phyloP scores from a whole-genome alignment of 2,888 invertebrate species.

The Elysia crispata region DNA sequence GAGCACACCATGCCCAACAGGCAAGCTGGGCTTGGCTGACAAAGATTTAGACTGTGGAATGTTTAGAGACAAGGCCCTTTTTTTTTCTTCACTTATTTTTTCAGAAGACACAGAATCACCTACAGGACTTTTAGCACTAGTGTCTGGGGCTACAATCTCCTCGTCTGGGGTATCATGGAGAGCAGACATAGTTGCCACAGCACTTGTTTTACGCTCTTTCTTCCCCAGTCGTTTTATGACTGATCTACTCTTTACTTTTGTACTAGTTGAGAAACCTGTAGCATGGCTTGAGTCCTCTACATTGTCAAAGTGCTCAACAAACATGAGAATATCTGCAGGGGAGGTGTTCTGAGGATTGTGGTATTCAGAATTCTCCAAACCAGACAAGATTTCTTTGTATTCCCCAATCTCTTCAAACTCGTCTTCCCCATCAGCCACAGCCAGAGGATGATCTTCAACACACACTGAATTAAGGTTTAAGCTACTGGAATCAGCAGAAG shows the following conservation, averaged over 20 bases:
- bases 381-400: background rate
- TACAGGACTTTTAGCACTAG: background rate
- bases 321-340: slow-evolving; percentile 33
- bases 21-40: slow-evolving; percentile 1
- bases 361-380: slow-evolving; percentile 11
- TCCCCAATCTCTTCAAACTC: slow-evolving; percentile 44
- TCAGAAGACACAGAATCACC: background rate
- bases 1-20: slow-evolving; percentile 34
- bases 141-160: slow-evolving; percentile 18
- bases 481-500: too few relatives aligned
- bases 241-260: slow-evolving; percentile 44
- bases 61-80: background rate
- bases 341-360: slow-evolving; percentile 10
- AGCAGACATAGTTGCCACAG: slow-evolving; percentile 49
- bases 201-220: slow-evolving; percentile 45
- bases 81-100: background rate
- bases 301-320: slow-evolving; percentile 50
- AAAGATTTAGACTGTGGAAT: background rate
- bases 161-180: slow-evolving; percentile 45
- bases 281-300: slow-evolving; percentile 47
- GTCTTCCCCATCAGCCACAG: slow-evolving; percentile 34
- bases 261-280: slow-evolving; percentile 42
- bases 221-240: slow-evolving; percentile 46
- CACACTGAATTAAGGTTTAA: background rate
- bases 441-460: slow-evolving; percentile 45